Evolutionary conservation across 2,797 vertebrate species (phyloP).

Genomic region (Bradypus variegatus): DNA sequence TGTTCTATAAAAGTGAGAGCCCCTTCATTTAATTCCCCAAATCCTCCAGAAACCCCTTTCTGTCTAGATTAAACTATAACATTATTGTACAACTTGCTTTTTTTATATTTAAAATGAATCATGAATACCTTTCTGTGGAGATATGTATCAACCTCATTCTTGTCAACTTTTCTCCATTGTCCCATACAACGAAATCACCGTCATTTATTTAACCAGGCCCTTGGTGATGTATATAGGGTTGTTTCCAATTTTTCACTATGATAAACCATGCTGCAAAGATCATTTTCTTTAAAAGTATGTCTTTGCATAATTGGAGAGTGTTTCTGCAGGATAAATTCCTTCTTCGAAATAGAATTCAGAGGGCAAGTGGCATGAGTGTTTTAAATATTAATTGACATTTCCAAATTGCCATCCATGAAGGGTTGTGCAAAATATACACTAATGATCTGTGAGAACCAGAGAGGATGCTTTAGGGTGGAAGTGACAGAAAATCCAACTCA

Average conservation of each 20-base stretch:
- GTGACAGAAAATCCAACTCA: background rate
- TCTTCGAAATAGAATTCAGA: background rate
- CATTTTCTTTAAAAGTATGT: background rate
- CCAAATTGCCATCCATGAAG: background rate
- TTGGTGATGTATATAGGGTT: background rate
- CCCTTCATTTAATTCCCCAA: background rate
- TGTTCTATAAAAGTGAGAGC: background rate
- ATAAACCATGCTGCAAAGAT: background rate
- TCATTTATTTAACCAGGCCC: background rate
- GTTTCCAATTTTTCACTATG: background rate
- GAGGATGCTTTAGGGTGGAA: background rate
- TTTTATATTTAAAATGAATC: background rate
- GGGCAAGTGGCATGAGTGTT: background rate
- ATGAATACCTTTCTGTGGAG: background rate
- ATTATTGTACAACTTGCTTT: background rate
- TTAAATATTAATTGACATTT: constrained; percentile 6
- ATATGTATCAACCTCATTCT: rapidly evolving
- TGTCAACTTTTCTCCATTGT: background rate
- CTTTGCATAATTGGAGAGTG: background rate
- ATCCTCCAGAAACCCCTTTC: background rate
- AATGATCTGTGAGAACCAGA: background rate
- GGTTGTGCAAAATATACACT: background rate
- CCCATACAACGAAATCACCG: background rate
- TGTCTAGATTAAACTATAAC: background rate
- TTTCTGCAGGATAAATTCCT: background rate